Percentiles rank a stretch among this genome's conserved stretches.
Conservation (phyloP, 2,797 vertebrate species). For the Neomorphus geoffroyi region DNA sequence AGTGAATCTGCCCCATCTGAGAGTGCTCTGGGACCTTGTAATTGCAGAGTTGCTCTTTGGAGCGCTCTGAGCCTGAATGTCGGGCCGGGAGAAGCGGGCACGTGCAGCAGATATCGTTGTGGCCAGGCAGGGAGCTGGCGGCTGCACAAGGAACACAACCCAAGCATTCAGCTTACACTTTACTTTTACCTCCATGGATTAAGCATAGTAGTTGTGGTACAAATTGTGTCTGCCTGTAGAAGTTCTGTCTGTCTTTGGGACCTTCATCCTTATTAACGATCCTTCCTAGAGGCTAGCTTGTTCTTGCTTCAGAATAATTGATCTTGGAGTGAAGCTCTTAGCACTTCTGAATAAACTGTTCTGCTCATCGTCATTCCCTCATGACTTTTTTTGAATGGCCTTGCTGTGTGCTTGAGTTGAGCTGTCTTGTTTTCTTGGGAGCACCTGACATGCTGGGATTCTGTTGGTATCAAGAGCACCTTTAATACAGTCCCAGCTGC, state of each 20-base stretch:
- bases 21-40: neutral
- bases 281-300: neutral
- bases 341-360: neutral
- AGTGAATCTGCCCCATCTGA: neutral
- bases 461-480: neutral
- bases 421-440: neutral
- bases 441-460: neutral
- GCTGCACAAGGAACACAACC: neutral
- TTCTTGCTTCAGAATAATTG: neutral
- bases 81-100: neutral
- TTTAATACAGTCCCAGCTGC: neutral
- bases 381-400: neutral
- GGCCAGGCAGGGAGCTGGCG: neutral
- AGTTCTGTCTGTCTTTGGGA: neutral
- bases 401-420: neutral
- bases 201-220: neutral
- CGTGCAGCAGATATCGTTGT: fast-evolving
- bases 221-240: neutral
- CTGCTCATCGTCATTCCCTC: neutral
- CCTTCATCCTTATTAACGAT: neutral
- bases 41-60: neutral
- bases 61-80: neutral
- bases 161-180: neutral
- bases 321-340: neutral
- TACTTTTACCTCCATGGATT: neutral